These are phyloP conservation scores for Hafferia zeledoni DNA, from an alignment of 2,797 vertebrate species.

Conservation along the genomic window DNA sequence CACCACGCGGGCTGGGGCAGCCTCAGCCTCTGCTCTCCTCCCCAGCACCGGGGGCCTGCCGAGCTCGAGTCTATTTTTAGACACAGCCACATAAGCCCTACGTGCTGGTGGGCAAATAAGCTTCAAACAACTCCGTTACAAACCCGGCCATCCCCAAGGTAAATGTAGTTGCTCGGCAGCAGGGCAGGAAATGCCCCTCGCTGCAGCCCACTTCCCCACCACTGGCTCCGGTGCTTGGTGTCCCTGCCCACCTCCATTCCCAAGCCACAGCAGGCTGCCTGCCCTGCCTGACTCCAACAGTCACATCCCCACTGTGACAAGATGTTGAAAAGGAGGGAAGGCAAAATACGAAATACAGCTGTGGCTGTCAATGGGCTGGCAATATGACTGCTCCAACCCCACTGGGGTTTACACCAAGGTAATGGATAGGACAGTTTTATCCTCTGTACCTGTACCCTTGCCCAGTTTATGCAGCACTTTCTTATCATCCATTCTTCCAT, in stretches of 20 bases:
- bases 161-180: background rate
- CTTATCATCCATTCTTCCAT: background rate
- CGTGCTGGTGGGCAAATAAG: background rate
- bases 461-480: background rate
- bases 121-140: background rate
- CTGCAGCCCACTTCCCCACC: background rate
- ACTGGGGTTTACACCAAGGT: background rate
- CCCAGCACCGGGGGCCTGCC: background rate
- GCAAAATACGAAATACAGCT: background rate
- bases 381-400: background rate
- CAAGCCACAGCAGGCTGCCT: background rate
- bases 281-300: background rate
- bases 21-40: background rate
- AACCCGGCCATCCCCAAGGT: background rate
- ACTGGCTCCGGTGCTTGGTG: fast-evolving
- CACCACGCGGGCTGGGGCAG: background rate
- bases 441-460: background rate
- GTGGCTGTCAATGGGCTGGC: background rate
- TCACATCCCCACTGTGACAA: background rate
- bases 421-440: background rate
- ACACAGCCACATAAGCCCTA: background rate
- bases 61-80: constrained; percentile 10
- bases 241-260: background rate
- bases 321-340: background rate
- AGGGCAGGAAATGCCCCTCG: background rate